Evolutionary conservation across 2,113 vertebrate species (phyloP), one percentile per base, ranked within the genome.

Genomic region (Actenoides hombroni): DNA sequence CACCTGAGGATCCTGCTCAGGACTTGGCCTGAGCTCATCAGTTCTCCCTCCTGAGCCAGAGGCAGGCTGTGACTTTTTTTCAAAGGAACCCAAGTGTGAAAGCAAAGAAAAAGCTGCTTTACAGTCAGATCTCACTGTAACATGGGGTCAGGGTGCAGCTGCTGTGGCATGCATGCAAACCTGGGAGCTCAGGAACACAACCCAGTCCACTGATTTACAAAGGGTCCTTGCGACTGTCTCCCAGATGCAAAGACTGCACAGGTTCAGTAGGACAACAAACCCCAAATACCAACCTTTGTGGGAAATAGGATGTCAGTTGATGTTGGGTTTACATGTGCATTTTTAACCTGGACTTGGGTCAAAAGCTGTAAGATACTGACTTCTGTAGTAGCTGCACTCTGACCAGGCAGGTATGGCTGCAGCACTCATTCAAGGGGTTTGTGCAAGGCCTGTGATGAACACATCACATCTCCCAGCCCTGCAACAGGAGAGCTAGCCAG

Each of bases 401-500:
- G 42, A 14, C 18, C 37, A 16, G 63, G 39, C 44, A 69, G 9
- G 8, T 17, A 16, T 10, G 16, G 35, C 54, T 25, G 44, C 39
- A 46, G 65, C 49, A 28, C 21, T 46, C 25, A 21, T 28, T 51
- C 14, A 3, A 5, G 29, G 46, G 23, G 14, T 48, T 79, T 78
- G 65, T 68, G 83, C 29, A 33, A 33, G 26, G 46, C 28, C 53
- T 64, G 59, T 31, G 29, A 11, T 13, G 24, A 70, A 25, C 31
- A 3, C 29, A 5, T 11, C 4, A 0, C 1, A 1, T 44, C 6
- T 63, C 28, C 26, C 51, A 79, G 49, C 29, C 40, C n/a, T 48
- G 57, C 31, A 49, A 67, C 31, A 26, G n/a, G 21, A 68, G 28
- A 46, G 33, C 18, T 16, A 28, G 28, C n/a, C 3, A 2, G 35